Conservation (phyloP, 2,888 invertebrate species). For the Himalopsyche kuldschensis region DNA sequence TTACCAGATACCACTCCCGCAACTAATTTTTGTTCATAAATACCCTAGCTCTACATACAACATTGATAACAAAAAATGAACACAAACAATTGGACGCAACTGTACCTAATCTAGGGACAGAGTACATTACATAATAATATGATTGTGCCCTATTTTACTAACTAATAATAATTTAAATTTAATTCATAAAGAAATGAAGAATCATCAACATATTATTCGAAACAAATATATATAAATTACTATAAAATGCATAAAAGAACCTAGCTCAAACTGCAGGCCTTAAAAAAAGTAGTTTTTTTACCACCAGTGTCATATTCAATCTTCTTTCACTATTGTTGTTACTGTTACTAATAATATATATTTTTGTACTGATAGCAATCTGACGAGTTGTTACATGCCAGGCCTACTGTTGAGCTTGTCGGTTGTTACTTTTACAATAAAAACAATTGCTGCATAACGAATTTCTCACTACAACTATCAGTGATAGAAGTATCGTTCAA, state of each 20-base stretch:
- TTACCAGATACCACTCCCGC: background rate
- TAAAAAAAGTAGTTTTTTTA: too few species aligned
- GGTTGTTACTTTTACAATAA: background rate
- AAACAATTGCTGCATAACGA: background rate
- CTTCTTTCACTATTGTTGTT: too few species aligned
- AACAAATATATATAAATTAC: background rate
- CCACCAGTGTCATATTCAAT: too few species aligned
- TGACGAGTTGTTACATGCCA: background rate
- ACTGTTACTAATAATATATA: too few species aligned
- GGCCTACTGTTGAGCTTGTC: background rate
- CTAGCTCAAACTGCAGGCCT: background rate
- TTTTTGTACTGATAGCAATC: too few species aligned
- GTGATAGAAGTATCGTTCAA: conserved; percentile 16
- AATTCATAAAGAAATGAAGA: background rate
- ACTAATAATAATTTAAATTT: background rate
- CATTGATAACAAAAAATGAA: background rate
- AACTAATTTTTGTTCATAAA: background rate
- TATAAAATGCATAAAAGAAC: background rate
- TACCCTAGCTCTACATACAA: background rate
- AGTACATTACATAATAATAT: background rate
- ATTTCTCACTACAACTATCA: conserved; percentile 7
- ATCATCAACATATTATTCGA: background rate
- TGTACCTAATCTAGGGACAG: background rate
- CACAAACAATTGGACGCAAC: background rate
- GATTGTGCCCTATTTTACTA: background rate